Base-by-base conservation (phyloP, 2,113 vertebrate species). In the Podiceps cristatus region DNA sequence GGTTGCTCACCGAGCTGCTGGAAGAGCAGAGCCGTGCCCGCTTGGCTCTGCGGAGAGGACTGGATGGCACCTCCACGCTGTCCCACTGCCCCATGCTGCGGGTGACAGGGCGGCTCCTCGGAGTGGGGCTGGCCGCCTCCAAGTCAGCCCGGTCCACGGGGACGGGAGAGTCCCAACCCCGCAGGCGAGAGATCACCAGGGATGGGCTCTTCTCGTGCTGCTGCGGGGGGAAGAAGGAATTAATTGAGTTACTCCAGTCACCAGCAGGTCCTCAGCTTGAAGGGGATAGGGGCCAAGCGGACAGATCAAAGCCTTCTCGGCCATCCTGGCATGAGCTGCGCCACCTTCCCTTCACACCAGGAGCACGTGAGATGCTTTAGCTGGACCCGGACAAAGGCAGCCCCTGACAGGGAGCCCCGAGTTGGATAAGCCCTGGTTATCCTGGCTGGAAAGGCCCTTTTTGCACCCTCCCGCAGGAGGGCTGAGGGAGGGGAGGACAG, bases 61-160 rank as follows among this genome's bases (percentile, higher is more conserved):
- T 99, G 31, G 98, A 97, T 2, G 98, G 92, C 42, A 99, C 97
- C 1, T 99, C 99, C 45, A 92, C 24, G 5, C 18, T 69, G 2
- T 99, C 99, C 16, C 99, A 99, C 6, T 99, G 98, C 1, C 98
- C 99, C 98, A 99, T 99, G 93, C 98, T 98, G 16, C 99, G 99
- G 11, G 99, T 99, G 35, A 99, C 95, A 0, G 99, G 98, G n/a
- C 99, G 99, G 88, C 95, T 99, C 74, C 99, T 98, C 27, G 91
- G 64, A 8, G 95, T 52, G 3, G 98, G 98, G 93, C 98, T 98
- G 22, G 77, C 72, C 4, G 92, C 86, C 12, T 99, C 99, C 16
- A 44, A 3, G 12, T 98, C 98, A 0, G 68, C 18, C 7, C 97
- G 71, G 5, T 99, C 99, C 22, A 81, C 74, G 9, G 99, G 98